A percentile compares a stretch with the other conserved stretches of the same genome.
Conservation (phyloP, 1,140 invertebrate genomes). For the Leptonema lineaticorne region DNA sequence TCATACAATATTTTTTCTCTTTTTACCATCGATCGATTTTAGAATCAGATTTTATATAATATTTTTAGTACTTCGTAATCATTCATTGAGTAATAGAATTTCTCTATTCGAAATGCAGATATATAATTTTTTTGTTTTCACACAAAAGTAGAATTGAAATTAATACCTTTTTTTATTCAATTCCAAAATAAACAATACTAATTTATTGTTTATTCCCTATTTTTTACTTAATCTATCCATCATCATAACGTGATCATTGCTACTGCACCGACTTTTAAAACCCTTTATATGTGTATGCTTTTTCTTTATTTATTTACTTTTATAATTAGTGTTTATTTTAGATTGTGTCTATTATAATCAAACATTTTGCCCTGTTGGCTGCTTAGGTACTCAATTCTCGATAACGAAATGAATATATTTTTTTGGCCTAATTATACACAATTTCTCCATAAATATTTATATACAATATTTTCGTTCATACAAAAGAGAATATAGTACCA, state of each 20-base stretch:
- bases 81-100: too few species aligned
- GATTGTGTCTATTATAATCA: conserved; percentile 33
- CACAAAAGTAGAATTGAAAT: too few species aligned
- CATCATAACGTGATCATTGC: background rate
- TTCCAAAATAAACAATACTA: background rate
- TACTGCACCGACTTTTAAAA: conserved; percentile 39
- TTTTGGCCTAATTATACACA: background rate
- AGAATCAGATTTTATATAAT: too few species aligned
- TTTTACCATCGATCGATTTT: too few species aligned
- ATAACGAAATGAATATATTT: too few species aligned
- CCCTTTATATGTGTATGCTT: conserved; percentile 32
- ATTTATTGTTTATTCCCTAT: conserved; percentile 2
- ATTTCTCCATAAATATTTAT: background rate
- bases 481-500: conserved; percentile 22
- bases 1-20: too few species aligned
- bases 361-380: conserved; percentile 42
- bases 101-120: too few species aligned
- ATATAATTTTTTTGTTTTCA: too few species aligned
- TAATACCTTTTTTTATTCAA: background rate
- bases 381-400: conserved; percentile 34
- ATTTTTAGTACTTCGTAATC: too few species aligned
- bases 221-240: too few species aligned
- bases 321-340: conserved; percentile 37
- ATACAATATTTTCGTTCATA: background rate
- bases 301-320: conserved; percentile 32